Base-by-base conservation (phyloP, 2,113 vertebrate genomes). In the Amazona vittata region DNA sequence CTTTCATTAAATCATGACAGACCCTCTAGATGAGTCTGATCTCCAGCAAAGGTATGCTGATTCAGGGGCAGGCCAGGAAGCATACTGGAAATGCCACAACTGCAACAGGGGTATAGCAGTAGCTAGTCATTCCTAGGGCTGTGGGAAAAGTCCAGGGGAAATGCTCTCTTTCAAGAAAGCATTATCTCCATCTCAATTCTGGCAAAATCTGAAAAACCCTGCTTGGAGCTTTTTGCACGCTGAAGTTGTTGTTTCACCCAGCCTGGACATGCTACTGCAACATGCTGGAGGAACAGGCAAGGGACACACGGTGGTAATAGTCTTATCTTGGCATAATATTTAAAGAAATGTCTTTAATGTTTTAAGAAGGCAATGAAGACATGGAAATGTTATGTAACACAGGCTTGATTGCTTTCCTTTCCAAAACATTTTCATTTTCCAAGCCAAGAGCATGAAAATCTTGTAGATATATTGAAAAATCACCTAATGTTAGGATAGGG, bases 381-480 rank as follows among this genome's bases (percentile, higher is more conserved):
- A 3, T 13, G 2, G 16, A 67, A 91, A 25, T 53, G 24, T 5
- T 47, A 10, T n/a, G 9, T 73, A 64, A 29, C 11, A 65, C 9
- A 60, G 6, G 67, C 7, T 29, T 7, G 9, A 15, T 74, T 80
- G 11, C 11, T 78, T 81, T 87, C 37, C 19, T 86, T 86, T 71
- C 13, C 0, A 1, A 77, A 14, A 52, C 22, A 37, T 4, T 22
- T 6, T 26, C 67, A 76, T 86, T 69, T 73, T 17, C 15, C 16
- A 50, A 52, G 24, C 18, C 1, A 1, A n/a, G 17, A 35, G 26
- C n/a, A 39, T 60, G 28, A 64, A 85, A 94, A 90, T 46, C 12
- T 75, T 83, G 35, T 75, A 65, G 59, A 83, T 16, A 29, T 59
- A 35, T 11, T 86, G 80, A 94, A 88, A 90, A 69, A 77, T 43